Evolutionary conservation across 2,888 invertebrate genomes (phyloP).

Genomic region (Spisula subtruncata): DNA sequence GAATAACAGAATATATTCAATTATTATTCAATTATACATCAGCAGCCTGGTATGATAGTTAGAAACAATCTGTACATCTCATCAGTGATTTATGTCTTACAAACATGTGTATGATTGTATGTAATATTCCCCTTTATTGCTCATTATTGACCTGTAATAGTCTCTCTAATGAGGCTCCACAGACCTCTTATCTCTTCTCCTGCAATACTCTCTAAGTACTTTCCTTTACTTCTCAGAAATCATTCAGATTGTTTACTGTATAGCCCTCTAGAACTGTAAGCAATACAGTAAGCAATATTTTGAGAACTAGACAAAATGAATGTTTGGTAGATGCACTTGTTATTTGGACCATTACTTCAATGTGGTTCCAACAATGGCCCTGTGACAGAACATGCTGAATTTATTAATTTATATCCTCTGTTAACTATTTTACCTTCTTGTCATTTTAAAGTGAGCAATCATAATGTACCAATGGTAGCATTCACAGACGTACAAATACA

Average conservation of each 20-base stretch:
- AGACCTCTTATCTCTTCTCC: too few species aligned
- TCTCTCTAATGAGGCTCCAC: slow-evolving; percentile 22
- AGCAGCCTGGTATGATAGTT: not conserved
- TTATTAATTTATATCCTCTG: too few species aligned
- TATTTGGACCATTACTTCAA: too few species aligned
- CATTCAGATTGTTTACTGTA: not conserved
- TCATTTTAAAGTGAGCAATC: too few species aligned
- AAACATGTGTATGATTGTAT: slow-evolving; percentile 10
- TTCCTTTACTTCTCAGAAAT: not conserved
- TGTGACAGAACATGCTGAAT: too few species aligned
- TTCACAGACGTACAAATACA: too few species aligned
- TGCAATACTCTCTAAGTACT: not conserved
- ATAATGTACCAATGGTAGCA: too few species aligned
- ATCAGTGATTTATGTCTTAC: not conserved
- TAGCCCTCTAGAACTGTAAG: not conserved
- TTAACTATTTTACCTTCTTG: too few species aligned
- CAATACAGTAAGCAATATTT: too few species aligned
- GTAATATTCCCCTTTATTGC: slow-evolving; percentile 18
- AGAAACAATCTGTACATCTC: slow-evolving; percentile 3
- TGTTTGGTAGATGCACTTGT: too few species aligned
- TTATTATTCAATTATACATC: not conserved
- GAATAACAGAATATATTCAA: not conserved
- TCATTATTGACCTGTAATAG: slow-evolving; percentile 45
- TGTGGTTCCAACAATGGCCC: too few species aligned
- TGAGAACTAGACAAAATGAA: too few species aligned